Conservation (phyloP, 2,113 vertebrate genomes). For the Rhagologus leucostigma region DNA sequence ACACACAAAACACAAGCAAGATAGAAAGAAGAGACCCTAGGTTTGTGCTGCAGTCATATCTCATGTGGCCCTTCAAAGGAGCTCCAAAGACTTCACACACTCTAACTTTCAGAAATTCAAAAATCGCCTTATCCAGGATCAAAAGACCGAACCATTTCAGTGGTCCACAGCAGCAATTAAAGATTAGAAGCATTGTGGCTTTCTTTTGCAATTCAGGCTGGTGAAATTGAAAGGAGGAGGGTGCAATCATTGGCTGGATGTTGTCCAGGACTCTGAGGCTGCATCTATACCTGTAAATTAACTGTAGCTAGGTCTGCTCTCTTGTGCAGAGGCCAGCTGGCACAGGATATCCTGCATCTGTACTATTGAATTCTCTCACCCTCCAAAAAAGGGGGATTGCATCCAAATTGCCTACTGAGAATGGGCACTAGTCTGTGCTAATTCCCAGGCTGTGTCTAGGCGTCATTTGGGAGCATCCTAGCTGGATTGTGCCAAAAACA, state of each 20-base stretch:
- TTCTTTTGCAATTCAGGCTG: slow-evolving; percentile 37
- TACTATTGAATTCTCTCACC: slow-evolving; percentile 33
- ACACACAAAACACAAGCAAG: background rate
- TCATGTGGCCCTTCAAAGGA: background rate
- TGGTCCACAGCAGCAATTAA: background rate
- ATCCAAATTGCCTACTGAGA: slow-evolving; percentile 38
- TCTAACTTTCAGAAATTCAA: background rate
- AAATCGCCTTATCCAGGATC: background rate
- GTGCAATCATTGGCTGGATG: background rate
- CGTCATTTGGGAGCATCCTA: slow-evolving; percentile 4
- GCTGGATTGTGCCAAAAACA: background rate
- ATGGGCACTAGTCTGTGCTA: slow-evolving; percentile 24
- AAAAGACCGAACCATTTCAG: background rate
- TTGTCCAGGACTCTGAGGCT: slow-evolving; percentile 25
- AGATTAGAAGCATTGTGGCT: slow-evolving; percentile 26
- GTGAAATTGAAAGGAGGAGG: slow-evolving; percentile 13
- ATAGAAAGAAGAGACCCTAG: background rate
- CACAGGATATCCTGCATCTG: slow-evolving; percentile 59
- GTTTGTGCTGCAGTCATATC: background rate
- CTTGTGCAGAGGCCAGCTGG: slow-evolving; percentile 55
- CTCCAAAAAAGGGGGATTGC: background rate
- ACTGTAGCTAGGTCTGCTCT: slow-evolving; percentile 46
- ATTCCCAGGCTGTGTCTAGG: slow-evolving; percentile 23
- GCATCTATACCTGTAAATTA: slow-evolving; percentile 59
- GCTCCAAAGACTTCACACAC: background rate